A percentile compares a stretch with the other conserved stretches of the same genome.
These are phyloP conservation scores for Sminthurinus aureus DNA, from an alignment of 2,888 invertebrate species.

Conservation along the genomic window DNA sequence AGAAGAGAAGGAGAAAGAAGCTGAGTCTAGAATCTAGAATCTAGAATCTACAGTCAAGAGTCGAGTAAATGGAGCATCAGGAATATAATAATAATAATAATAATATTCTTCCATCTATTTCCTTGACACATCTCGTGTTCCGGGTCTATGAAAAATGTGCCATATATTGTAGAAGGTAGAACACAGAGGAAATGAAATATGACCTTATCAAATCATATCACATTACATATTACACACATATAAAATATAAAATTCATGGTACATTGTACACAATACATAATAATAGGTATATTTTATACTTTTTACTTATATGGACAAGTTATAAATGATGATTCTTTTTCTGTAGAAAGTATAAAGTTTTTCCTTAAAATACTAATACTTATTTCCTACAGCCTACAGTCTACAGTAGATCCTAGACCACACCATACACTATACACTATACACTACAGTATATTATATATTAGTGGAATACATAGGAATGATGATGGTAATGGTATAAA, in stretches of 20 bases:
- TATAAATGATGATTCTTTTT: not conserved
- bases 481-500: too few species aligned
- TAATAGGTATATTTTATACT: too few species aligned
- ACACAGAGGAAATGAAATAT: not conserved
- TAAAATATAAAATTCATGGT: too few species aligned
- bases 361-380: not conserved
- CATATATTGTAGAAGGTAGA: too few species aligned
- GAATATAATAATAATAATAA: too few species aligned
- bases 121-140: constrained; percentile 20
- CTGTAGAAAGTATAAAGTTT: not conserved
- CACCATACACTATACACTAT: not conserved
- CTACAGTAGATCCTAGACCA: too few species aligned
- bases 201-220: not conserved
- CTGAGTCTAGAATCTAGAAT: not conserved
- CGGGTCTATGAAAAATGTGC: constrained; percentile 3
- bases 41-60: not conserved
- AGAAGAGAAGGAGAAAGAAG: constrained; percentile 1
- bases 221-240: too few species aligned
- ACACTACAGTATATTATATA: too few species aligned
- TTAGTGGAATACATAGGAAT: too few species aligned
- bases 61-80: constrained; percentile 16
- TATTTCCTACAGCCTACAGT: too few species aligned
- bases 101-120: not conserved
- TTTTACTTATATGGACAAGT: too few species aligned
- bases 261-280: too few species aligned